Evolutionary conservation across 2,888 invertebrate genomes (phyloP).

Genomic region (Drosophila peninsularis): DNA sequence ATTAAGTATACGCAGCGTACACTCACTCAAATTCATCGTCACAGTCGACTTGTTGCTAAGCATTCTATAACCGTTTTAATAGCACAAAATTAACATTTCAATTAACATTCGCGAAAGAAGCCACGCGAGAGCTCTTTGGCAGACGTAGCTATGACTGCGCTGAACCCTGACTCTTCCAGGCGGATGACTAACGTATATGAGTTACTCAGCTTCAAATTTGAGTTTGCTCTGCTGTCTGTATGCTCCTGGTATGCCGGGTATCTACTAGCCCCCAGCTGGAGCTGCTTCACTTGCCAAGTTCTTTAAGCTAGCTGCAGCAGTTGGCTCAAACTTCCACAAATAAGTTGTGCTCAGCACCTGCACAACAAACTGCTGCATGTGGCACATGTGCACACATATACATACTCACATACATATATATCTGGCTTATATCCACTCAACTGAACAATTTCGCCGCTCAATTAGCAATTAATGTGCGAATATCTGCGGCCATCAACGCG

Average conservation of each 20-base stretch:
- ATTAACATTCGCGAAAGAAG: background rate
- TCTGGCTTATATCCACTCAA: background rate
- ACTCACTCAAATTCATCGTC: background rate
- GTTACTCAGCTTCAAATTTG: too few species aligned
- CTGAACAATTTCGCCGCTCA: slow-evolving; percentile 8
- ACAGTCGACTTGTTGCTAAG: slow-evolving; percentile 9
- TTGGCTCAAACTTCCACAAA: slow-evolving; percentile 13
- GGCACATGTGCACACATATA: background rate
- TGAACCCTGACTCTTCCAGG: background rate
- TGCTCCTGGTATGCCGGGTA: background rate
- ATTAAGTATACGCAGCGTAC: slow-evolving; percentile 61
- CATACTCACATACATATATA: background rate
- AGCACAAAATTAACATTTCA: slow-evolving; percentile 4
- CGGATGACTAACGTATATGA: background rate
- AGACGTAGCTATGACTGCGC: background rate
- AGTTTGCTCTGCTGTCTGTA: too few species aligned
- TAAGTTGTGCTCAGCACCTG: slow-evolving; percentile 17
- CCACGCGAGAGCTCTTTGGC: background rate
- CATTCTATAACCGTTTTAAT: slow-evolving; percentile 7
- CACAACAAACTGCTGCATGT: background rate
- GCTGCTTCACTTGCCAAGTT: background rate
- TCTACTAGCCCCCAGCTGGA: background rate
- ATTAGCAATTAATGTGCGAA: slow-evolving; percentile 56
- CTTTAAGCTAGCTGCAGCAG: slow-evolving; percentile 10
- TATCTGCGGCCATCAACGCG: slow-evolving; percentile 51